Conservation (phyloP, 2,797 vertebrate genomes). For the Chaenodraco wilsoni region DNA sequence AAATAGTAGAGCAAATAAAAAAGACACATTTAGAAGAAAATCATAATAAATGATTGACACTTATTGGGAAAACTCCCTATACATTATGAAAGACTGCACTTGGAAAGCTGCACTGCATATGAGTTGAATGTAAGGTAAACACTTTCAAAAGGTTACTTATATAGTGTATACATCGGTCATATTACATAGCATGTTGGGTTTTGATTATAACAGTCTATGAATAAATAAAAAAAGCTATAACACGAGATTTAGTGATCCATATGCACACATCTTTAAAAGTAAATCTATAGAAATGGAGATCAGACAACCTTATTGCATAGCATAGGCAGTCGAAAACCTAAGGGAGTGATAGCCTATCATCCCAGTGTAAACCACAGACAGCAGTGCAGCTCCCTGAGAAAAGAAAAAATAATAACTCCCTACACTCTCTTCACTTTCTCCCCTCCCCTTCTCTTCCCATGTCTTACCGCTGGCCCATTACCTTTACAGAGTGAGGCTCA, state of each 20-base stretch:
- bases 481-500: slow-evolving; percentile 87
- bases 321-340: slow-evolving; percentile 44
- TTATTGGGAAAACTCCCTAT: slow-evolving; percentile 25
- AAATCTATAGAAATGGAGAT: slow-evolving; percentile 35
- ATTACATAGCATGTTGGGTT: slow-evolving; percentile 3
- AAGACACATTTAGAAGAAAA: slow-evolving; percentile 26
- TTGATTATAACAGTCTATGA: slow-evolving; percentile 9
- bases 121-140: background rate
- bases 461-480: slow-evolving; percentile 83
- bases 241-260: slow-evolving; percentile 23
- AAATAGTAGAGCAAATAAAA: slow-evolving; percentile 17
- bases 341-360: slow-evolving; percentile 61
- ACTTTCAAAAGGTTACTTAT: background rate
- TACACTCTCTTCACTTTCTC: slow-evolving; percentile 42
- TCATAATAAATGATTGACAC: slow-evolving; percentile 33
- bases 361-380: slow-evolving; percentile 57
- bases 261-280: slow-evolving; percentile 21
- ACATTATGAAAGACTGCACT: slow-evolving; percentile 19
- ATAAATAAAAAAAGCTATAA: slow-evolving; percentile 10
- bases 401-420: slow-evolving; percentile 34
- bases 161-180: background rate
- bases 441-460: slow-evolving; percentile 51
- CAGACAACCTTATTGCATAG: slow-evolving; percentile 31
- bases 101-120: slow-evolving; percentile 2
- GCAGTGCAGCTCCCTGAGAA: slow-evolving; percentile 31